Base-by-base conservation (phyloP, 2,113 vertebrate genomes). In the Kryptolebias marmoratus region DNA sequence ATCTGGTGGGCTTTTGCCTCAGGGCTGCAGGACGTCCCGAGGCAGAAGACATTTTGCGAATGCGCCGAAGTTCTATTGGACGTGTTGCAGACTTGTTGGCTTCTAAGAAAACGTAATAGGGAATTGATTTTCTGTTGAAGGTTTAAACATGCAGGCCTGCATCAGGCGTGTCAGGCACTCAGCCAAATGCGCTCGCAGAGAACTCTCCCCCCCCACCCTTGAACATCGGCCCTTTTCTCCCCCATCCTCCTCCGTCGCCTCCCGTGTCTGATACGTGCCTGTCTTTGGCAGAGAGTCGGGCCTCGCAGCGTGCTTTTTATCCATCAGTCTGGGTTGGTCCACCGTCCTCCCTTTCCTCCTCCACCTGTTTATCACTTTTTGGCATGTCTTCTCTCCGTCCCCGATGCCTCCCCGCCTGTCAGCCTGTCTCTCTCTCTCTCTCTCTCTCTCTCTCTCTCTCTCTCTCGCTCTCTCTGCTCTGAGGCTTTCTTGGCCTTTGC, bases 291-390 rank as follows among this genome's bases (percentile, higher is more conserved):
- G 77, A 22, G 61, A 66, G 32, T 80, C 73, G 53, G 65, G 62
- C 63, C 76, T 79, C 69, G 69, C 75, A 78, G 71, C 79, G 27
- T 76, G 82, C 79, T 85, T 88, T 82, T 90, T 80, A 85, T 88
- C 70, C 69, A 68, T 82, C 72, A 65, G 2, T 73, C 65, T 59
- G 54, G 59, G 63, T 47, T 61, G 4, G 31, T 22, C 22, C 22
- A 22, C 70, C 47, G 11, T 48, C 72, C 77, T 84, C 78, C 69
- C 67, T 72, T 65, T 22, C 67, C 56, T 72, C 45, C 36, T 74
- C 81, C 82, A 84, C 77, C 80, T 81, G 75, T 62, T 70, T 79
- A 55, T 60, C 62, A 16, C 18, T 58, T 62, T 80, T 79, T 80
- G 66, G 61, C 79, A 60, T 66, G 60, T 80, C 65, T 16, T 54